Percentiles rank a stretch among this genome's conserved stretches.
phyloP scores from a whole-genome alignment of 2,113 vertebrate species.

The Barnardius zonarius region DNA sequence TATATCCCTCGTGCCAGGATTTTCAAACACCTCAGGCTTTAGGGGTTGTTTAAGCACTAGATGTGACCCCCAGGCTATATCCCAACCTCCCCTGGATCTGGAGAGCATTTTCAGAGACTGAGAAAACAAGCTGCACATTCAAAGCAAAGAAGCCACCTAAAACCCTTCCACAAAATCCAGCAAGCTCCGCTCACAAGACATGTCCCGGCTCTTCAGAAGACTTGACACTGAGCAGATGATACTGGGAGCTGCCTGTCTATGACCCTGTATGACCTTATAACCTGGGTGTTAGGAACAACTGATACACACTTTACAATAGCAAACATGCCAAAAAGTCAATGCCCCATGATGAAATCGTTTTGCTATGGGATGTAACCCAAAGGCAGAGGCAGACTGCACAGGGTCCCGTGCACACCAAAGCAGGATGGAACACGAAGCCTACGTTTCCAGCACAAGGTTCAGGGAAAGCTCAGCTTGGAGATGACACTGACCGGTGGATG shows the following conservation, averaged over 20 bases:
- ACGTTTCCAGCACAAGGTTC: background rate
- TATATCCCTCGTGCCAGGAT: background rate
- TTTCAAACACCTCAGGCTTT: background rate
- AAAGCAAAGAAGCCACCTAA: background rate
- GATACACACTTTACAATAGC: fast-evolving
- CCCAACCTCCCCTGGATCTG: background rate
- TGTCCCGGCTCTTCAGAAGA: background rate
- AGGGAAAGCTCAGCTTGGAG: background rate
- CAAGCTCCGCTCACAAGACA: too few relatives aligned
- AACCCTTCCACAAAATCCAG: background rate
- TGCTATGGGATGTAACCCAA: fast-evolving
- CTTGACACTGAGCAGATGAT: fast-evolving
- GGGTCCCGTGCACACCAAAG: background rate
- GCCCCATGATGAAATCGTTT: fast-evolving
- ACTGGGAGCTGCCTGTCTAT: background rate
- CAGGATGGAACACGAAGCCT: fast-evolving
- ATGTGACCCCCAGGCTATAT: fast-evolving
- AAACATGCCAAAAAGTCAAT: fast-evolving
- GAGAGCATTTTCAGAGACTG: background rate
- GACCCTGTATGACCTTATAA: background rate
- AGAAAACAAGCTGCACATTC: background rate
- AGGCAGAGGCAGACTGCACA: background rate
- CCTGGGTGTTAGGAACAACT: too few relatives aligned
- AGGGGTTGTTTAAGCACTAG: background rate
- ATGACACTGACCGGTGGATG: background rate